phyloP scores from a whole-genome alignment of 37 sponge, comb jelly and placozoan species.

The Crambe crambe region DNA sequence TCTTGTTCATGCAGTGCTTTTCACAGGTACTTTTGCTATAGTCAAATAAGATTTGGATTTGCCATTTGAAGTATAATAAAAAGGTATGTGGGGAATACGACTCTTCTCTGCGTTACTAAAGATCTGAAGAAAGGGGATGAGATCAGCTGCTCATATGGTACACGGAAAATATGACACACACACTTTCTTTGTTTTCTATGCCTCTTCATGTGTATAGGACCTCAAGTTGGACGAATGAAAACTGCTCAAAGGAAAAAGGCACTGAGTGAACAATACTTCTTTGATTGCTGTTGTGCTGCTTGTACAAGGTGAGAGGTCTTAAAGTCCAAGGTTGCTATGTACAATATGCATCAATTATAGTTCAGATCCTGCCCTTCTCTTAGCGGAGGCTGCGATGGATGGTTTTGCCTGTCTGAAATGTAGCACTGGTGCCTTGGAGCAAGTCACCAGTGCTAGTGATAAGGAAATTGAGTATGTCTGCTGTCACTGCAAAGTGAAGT shows the following conservation, averaged over 20 bases:
- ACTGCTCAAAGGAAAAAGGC: constrained; percentile 19
- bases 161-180: background rate
- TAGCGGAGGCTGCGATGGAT: constrained; percentile 7
- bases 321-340: background rate
- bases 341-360: background rate
- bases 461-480: background rate
- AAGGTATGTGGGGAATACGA: constrained; percentile 51
- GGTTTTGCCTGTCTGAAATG: constrained; percentile 15
- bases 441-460: background rate
- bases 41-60: too few species aligned
- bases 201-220: constrained; percentile 19
- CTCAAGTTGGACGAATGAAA: constrained; percentile 42
- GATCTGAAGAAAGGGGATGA: constrained; percentile 32
- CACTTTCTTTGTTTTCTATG: background rate
- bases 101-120: constrained; percentile 12
- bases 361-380: background rate
- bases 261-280: constrained; percentile 50
- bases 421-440: background rate
- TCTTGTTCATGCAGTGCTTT: constrained; percentile 65
- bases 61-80: too few species aligned
- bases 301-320: constrained; percentile 26
- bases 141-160: constrained; percentile 59
- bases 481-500: background rate
- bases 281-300: constrained; percentile 56
- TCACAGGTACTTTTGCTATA: too few species aligned